Conservation (phyloP, 2,113 vertebrate genomes). For the Paramormyrops kingsleyae region DNA sequence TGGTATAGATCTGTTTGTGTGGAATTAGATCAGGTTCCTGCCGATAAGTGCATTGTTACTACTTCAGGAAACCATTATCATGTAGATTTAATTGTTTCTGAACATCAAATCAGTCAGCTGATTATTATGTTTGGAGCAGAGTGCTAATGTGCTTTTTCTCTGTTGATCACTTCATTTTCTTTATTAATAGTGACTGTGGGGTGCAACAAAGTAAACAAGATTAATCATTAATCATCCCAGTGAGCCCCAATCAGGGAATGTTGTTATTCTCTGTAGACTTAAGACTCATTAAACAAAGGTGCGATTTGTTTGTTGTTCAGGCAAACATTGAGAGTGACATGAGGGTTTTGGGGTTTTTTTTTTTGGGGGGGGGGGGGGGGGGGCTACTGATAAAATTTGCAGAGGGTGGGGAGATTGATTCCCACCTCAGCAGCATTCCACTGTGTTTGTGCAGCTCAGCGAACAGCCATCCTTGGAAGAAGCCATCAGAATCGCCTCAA, state of each 20-base stretch:
- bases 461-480: constrained; percentile 96
- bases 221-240: not conserved
- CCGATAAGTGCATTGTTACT: not conserved
- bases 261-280: not conserved
- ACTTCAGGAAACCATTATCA: not conserved
- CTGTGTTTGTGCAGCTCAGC: constrained; percentile 69
- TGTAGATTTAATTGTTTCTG: not conserved
- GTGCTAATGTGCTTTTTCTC: not conserved
- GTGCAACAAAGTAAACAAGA: not conserved
- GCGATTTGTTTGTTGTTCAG: not conserved
- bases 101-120: not conserved
- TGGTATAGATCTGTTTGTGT: not conserved
- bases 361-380: no score
- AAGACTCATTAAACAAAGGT: not conserved
- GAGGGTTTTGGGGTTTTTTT: not conserved
- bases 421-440: not conserved
- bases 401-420: not conserved
- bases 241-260: not conserved
- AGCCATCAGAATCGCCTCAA: constrained; percentile 97
- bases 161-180: not conserved
- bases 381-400: not conserved
- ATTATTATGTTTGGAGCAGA: not conserved
- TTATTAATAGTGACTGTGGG: not conserved
- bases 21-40: not conserved
- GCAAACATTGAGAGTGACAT: not conserved